Percentiles rank a stretch among this genome's conserved stretches.
Conservation (phyloP, 2,888 invertebrate species). For the Anarsia innoxiella region DNA sequence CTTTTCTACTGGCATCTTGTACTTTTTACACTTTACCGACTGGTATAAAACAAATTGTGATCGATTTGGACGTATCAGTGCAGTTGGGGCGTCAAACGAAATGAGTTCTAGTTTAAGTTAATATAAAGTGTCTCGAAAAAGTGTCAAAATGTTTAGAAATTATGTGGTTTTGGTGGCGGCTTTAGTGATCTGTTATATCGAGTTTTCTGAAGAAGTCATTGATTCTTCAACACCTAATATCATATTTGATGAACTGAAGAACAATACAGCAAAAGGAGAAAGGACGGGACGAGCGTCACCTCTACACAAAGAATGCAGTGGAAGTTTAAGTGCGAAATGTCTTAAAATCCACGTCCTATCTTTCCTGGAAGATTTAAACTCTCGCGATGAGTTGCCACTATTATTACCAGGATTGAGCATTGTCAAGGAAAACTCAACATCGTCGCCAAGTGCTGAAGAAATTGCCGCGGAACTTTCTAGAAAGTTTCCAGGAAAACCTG, state of each 20-base stretch:
- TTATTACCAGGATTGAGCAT: conserved; percentile 85
- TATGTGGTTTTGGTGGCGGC: conserved; percentile 31
- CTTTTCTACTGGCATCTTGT: conserved; percentile 32
- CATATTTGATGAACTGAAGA: conserved; percentile 24
- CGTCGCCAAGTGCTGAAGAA: conserved; percentile 74
- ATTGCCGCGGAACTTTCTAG: conserved; percentile 81
- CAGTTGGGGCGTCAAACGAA: conserved; percentile 34
- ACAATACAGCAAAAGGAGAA: conserved; percentile 26
- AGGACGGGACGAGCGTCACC: conserved; percentile 41
- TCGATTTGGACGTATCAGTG: conserved; percentile 43
- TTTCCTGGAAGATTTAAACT: conserved; percentile 83
- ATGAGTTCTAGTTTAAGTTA: conserved; percentile 30
- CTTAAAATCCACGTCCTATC: conserved; percentile 85
- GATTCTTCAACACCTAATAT: conserved; percentile 43
- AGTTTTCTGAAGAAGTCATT: conserved; percentile 35
- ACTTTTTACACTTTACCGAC: conserved; percentile 39
- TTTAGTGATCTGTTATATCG: conserved; percentile 37
- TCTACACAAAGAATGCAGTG: conserved; percentile 58
- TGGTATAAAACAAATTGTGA: conserved; percentile 60
- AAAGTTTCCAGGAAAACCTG: conserved; percentile 85
- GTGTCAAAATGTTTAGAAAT: conserved; percentile 46
- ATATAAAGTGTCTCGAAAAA: conserved; percentile 28
- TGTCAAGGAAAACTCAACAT: conserved; percentile 76
- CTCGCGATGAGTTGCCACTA: conserved; percentile 80
- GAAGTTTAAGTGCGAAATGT: conserved; percentile 79